Evolutionary conservation across 2,888 invertebrate species (phyloP), one percentile per base, ranked within the genome.

Genomic region (Eucera pruinosa): DNA sequence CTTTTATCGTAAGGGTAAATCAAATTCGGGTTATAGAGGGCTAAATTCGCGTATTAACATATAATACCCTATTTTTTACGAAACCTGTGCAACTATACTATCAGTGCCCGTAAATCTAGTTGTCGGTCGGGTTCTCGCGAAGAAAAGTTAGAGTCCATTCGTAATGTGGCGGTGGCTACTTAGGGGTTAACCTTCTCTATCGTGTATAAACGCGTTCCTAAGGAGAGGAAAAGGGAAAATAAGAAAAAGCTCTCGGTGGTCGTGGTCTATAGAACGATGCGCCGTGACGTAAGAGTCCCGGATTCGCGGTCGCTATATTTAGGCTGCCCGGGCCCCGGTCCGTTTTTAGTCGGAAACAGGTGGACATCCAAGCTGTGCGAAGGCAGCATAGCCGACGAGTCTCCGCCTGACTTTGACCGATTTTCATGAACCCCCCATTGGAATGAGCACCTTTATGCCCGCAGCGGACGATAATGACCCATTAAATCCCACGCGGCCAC

Each of bases 261-360:
- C 48, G 74, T 60, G 71, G 71, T 60, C 4, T 50, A 58, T 61
- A 39, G 23, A 80, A 71, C 69, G 78, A 80, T 78, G 77, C 79
- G 72, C 50, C 68, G 75, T 87, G 85, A 87, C 86, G 86, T 81
- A 84, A 86, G 88, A 91, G 90, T 90, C 88, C 89, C 87, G 89
- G 91, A 86, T 91, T 91, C 86, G 90, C 89, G 90, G 89, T 85
- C 84, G 88, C 87, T 91, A 92, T 88, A 89, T 90, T 92, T 92
- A 91, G 89, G 81, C 71, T 87, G 90, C 89, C 91, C 90, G 90
- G 91, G 90, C 88, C 85, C 85, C 88, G 85, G 86, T 88, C 90
- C 89, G 90, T 89, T 91, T 91, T 91, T 91, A 91, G 91, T 90
- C 79, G 84, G 87, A 87, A 91, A 91, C 91, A 91, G 92, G 91